Evolutionary conservation across 1,140 invertebrate genomes (phyloP).

Genomic region (Philaenus spumarius): DNA sequence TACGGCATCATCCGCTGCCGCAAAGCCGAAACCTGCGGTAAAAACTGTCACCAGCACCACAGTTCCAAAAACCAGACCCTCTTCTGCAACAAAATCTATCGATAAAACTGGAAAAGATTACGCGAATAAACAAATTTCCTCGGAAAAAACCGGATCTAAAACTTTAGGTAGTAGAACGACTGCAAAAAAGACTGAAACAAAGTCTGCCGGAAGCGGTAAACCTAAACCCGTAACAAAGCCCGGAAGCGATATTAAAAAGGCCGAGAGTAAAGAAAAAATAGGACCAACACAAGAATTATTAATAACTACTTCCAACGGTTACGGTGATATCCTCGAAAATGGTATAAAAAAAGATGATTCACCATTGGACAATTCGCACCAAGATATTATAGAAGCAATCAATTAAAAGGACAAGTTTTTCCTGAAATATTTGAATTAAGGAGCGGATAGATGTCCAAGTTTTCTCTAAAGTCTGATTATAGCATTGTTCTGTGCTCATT

Average conservation of each 20-base stretch:
- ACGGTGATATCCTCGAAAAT: conserved; percentile 16
- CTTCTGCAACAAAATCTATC: not conserved
- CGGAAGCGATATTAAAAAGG: not conserved
- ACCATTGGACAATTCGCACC: not conserved
- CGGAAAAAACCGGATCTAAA: no score
- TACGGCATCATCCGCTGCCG: not conserved
- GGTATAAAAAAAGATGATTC: not conserved
- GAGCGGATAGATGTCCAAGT: not conserved
- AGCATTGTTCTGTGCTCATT: not conserved
- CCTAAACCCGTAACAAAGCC: not conserved
- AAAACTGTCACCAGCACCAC: not conserved
- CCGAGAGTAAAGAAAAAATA: not conserved
- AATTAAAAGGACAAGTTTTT: conserved; percentile 1
- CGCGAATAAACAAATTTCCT: conserved; percentile 5
- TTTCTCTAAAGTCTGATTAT: conserved; percentile 8
- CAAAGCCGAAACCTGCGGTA: not conserved
- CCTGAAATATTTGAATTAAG: not conserved
- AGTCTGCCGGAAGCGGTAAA: not conserved
- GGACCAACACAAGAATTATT: conserved; percentile 12
- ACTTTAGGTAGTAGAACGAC: no score
- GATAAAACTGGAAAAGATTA: conserved; percentile 19
- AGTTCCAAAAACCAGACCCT: not conserved
- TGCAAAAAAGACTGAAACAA: not conserved
- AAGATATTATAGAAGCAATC: not conserved
- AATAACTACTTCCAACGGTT: conserved; percentile 23